Evolutionary conservation across 1,140 invertebrate species (phyloP).

Genomic region (Brachionus angularis): DNA sequence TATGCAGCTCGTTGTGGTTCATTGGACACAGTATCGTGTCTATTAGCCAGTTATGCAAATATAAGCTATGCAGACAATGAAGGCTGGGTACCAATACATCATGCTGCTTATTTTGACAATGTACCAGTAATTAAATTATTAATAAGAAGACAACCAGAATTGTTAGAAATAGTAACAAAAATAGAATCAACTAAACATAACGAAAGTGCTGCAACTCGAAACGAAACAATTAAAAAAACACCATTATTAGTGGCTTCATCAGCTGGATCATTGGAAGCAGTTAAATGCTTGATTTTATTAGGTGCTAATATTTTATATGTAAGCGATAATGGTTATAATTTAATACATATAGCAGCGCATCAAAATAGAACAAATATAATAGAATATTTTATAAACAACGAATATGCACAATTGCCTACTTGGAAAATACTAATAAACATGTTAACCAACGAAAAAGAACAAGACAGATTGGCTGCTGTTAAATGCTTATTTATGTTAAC

Average conservation of each 20-base stretch:
- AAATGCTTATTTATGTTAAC: slow-evolving; percentile 56
- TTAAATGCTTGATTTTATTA: slow-evolving; percentile 52
- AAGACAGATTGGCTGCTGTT: slow-evolving; percentile 51
- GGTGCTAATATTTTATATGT: slow-evolving; percentile 50
- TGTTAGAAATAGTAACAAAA: slow-evolving; percentile 53
- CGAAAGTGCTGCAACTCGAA: slow-evolving; percentile 35
- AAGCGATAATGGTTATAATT: slow-evolving; percentile 51
- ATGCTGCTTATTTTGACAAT: slow-evolving; percentile 57
- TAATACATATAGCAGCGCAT: slow-evolving; percentile 54
- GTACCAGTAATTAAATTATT: slow-evolving; percentile 51
- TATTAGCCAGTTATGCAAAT: slow-evolving; percentile 55
- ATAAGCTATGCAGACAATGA: slow-evolving; percentile 52
- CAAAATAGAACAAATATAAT: slow-evolving; percentile 56
- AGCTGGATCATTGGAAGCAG: slow-evolving; percentile 52
- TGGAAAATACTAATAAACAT: slow-evolving; percentile 56
- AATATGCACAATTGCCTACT: slow-evolving; percentile 51
- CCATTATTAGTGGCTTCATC: slow-evolving; percentile 55
- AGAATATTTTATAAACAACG: slow-evolving; percentile 54
- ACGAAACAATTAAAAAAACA: slow-evolving; percentile 50
- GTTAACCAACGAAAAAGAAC: slow-evolving; percentile 44
- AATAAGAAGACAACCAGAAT: slow-evolving; percentile 50
- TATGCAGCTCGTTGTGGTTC: slow-evolving; percentile 55
- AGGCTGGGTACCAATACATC: slow-evolving; percentile 58
- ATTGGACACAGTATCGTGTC: slow-evolving; percentile 52
- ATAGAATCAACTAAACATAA: too few relatives aligned